Base-by-base conservation (phyloP, 1,140 invertebrate genomes). In the Polypedilum vanderplanki region DNA sequence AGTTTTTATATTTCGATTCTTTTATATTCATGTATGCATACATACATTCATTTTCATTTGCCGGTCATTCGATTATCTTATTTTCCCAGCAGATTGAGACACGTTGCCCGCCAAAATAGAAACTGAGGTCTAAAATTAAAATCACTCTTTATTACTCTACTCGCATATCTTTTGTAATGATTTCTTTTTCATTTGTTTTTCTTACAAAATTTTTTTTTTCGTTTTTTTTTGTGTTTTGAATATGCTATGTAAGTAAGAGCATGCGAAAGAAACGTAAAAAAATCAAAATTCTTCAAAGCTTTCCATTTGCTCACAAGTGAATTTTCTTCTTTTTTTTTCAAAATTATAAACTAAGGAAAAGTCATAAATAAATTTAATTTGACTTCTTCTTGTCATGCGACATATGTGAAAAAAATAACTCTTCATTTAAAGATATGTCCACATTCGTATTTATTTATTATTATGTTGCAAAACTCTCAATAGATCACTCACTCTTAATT, bases 41-140 rank as follows among this genome's bases (percentile, higher is more conserved):
- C 46, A 57, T 15, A 57, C 46, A 57, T 15, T 15, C 46, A 46
- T n/a, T 46, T 9, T 46, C 15, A 12, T 46, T 46, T 57, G 46
- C 46, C 46, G 46, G 46, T n/a, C 12, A 57, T 57, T 57, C 12
- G n/a, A 57, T 57, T 57, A 57, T 57, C 4, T 57, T 57, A 12
- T 15, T 57, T 57, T 12, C 24, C 24, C 24, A 5, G 24, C 24
- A 33, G 24, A 33, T 33, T 57, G 46, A 57, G n/a, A 12, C 46
- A n/a, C 12, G 15, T 57, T n/a, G 46, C 12, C 3, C 3, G 12
- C 12, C 12, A 57, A 4, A 57, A 46, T 10, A 46, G 41, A 46
- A 57, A n/a, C n/a, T 57, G 3, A 57, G n/a, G 46, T 57, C 46
- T 57, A 57, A 57, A 57, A 57, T 57, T 57, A 57, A 57, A 57